Evolutionary conservation across 1,140 invertebrate species (phyloP).

Genomic region (Drosophila hydei): DNA sequence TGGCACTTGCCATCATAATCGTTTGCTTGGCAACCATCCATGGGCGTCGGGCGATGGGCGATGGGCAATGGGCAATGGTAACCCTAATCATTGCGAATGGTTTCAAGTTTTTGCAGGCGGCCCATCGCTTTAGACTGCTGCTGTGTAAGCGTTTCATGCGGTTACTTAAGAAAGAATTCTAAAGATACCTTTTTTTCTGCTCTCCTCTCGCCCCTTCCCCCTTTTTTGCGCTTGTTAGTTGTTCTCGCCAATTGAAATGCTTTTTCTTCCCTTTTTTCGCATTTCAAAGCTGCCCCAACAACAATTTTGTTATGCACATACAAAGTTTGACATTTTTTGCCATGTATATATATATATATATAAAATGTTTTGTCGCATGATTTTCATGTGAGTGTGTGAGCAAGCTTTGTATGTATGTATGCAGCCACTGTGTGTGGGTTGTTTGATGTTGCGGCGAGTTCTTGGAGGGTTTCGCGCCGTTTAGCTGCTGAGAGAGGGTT

Average conservation of each 20-base stretch:
- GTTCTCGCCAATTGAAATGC: conserved; percentile 35
- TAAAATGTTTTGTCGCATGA: conserved; percentile 46
- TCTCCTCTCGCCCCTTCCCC: neutral
- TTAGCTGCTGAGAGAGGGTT: conserved; percentile 29
- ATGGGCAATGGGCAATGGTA: conserved; percentile 13
- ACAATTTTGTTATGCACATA: conserved; percentile 51
- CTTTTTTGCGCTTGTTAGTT: conserved; percentile 29
- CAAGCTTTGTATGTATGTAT: neutral
- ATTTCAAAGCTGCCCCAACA: conserved; percentile 61
- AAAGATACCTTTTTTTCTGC: conserved; percentile 56
- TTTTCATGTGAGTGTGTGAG: conserved; percentile 10
- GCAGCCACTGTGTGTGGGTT: conserved; percentile 11
- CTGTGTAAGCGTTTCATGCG: conserved; percentile 49
- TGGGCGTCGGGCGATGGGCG: conserved; percentile 12
- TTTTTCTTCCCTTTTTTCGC: conserved; percentile 23
- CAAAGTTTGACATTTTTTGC: conserved; percentile 38
- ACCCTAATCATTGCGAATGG: conserved; percentile 59
- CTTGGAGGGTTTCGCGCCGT: conserved; percentile 40
- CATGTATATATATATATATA: conserved; percentile 2
- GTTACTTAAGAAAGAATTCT: conserved; percentile 62
- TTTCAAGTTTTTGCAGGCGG: neutral
- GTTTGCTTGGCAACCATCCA: conserved; percentile 41
- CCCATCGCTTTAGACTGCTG: conserved; percentile 25
- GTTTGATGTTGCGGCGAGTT: conserved; percentile 38
- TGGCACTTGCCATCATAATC: conserved; percentile 73